Conservation (phyloP, 1,140 invertebrate genomes). For the Teleogryllus occipitalis region DNA sequence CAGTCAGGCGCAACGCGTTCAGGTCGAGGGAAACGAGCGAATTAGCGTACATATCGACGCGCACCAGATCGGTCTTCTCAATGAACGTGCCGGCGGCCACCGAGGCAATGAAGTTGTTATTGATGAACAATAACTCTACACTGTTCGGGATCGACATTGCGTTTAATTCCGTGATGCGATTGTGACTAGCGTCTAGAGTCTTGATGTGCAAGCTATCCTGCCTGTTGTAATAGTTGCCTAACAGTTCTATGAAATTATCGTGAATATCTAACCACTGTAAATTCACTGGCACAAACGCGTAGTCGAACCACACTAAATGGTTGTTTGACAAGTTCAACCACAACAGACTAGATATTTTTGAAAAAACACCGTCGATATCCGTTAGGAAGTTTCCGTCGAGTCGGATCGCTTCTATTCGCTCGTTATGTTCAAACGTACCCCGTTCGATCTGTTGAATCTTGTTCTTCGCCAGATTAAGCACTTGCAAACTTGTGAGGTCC, state of each 20-base stretch:
- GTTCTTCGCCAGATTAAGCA: constrained; percentile 79
- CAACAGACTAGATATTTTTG: constrained; percentile 65
- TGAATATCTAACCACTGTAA: constrained; percentile 86
- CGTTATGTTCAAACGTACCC: constrained; percentile 71
- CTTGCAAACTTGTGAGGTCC: constrained; percentile 71
- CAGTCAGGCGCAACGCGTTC: constrained; percentile 65
- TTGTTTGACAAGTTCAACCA: constrained; percentile 87
- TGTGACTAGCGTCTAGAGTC: constrained; percentile 79
- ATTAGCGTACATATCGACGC: constrained; percentile 84
- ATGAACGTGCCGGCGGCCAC: constrained; percentile 77
- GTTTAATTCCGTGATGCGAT: constrained; percentile 69
- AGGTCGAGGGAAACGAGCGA: constrained; percentile 71
- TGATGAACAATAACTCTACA: constrained; percentile 78
- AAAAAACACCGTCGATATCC: constrained; percentile 79
- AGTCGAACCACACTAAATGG: constrained; percentile 84
- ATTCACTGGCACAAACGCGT: constrained; percentile 76
- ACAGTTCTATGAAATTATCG: constrained; percentile 74
- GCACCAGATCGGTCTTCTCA: constrained; percentile 70
- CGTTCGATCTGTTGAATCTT: constrained; percentile 74
- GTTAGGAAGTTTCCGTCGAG: constrained; percentile 78
- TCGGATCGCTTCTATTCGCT: constrained; percentile 69
- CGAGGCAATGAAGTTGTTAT: constrained; percentile 75
- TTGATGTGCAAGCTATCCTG: constrained; percentile 64
- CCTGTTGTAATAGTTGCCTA: constrained; percentile 78
- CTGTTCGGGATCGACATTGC: constrained; percentile 79